Evolutionary conservation across 2,113 vertebrate genomes (phyloP).

Genomic region (Zeus faber): DNA sequence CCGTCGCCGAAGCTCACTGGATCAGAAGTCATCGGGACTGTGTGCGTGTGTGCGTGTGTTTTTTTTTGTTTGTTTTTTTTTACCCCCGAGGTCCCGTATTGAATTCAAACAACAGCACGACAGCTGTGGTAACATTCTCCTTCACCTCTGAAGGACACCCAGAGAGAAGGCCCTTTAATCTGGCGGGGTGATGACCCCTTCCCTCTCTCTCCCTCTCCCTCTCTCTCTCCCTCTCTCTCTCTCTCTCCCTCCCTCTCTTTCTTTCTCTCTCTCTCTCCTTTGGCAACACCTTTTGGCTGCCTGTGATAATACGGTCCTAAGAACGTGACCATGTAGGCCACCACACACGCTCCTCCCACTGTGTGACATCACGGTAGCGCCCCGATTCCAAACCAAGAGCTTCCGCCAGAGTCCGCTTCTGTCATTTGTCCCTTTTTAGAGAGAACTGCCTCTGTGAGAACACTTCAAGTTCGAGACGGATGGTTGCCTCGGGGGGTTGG

Average conservation of each 20-base stretch:
- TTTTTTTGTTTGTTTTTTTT: too few species aligned
- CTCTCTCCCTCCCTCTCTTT: constrained; percentile 4
- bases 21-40: constrained; percentile 59
- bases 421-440: too few species aligned
- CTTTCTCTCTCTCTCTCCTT: constrained; percentile 8
- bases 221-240: constrained; percentile 10
- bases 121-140: constrained; percentile 72
- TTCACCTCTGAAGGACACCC: constrained; percentile 63
- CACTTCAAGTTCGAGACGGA: background rate
- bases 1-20: constrained; percentile 57
- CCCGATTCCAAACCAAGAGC: too few species aligned
- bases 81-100: constrained; percentile 52
- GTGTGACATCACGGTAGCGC: too few species aligned
- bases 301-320: too few species aligned
- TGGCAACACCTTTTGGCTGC: too few species aligned
- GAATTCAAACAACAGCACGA: constrained; percentile 68
- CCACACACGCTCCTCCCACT: too few species aligned
- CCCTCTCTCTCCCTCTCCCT: constrained; percentile 24
- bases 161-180: constrained; percentile 58
- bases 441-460: background rate
- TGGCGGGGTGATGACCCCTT: constrained; percentile 54
- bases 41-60: constrained; percentile 62
- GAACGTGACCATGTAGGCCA: too few species aligned
- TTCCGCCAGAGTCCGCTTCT: too few species aligned
- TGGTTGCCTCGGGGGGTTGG: background rate